Evolutionary conservation across 2,113 vertebrate genomes (phyloP), one percentile per base, ranked within the genome.

Genomic region (Platichthys stellatus): DNA sequence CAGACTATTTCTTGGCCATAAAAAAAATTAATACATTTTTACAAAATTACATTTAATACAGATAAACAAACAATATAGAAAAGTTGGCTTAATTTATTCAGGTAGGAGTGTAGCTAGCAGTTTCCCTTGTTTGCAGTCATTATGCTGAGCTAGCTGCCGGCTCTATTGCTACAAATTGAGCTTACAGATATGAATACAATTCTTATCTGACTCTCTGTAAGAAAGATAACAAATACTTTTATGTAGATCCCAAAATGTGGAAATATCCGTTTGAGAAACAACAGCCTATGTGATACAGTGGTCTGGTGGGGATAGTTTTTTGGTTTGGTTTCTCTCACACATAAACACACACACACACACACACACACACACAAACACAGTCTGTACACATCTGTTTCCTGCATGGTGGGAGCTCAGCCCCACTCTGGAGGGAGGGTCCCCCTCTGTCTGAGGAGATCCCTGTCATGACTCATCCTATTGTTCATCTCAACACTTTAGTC

Each of bases 331-430:
- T 18, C 13, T 63, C 18, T 1, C 62, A 45, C 76, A 31, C 31
- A 31, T 31, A 31, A 7, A 31, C 31, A 31, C 31, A 31, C 31
- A 31, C 24, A 24, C 28, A 28, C 31, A 31, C 24, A 24, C 28
- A 28, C 28, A 31, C 28, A 64, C 72, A 56, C 54, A 47, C 43
- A 66, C 26, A 28, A 53, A 53, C 49, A 21, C 2, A 9, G 31
- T 64, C 45, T 43, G 59, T 63, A 38, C 78, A 91, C 92, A 94
- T 93, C 90, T 93, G 92, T 92, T 93, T 94, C 93, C 91, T 89
- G 88, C 61, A 76, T 70, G 63, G 63, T 18, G 69, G 31, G 63
- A 68, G 82, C 80, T 56, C 2, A 84, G 86, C 83, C 72, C 43
- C 26, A 54, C 60, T 75, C 88, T 43, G 61, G 67, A 81, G 86